Conservation (phyloP, 2,797 vertebrate species). For the Tachyglossus aculeatus region DNA sequence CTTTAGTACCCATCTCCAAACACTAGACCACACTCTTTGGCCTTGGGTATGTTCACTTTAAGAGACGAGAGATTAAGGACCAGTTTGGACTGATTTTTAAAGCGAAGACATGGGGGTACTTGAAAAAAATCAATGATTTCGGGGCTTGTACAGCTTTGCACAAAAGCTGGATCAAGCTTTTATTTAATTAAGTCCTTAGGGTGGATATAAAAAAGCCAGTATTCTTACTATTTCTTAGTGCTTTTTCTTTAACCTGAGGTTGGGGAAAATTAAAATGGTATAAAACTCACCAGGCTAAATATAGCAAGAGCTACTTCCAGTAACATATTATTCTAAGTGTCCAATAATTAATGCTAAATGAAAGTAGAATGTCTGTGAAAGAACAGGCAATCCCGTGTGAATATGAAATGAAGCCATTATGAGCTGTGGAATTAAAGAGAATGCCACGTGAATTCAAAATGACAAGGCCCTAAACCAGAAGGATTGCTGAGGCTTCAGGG, state of each 20-base stretch:
- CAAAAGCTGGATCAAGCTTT: no score
- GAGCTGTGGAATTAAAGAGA: background rate
- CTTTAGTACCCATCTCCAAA: no score
- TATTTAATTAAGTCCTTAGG: no score
- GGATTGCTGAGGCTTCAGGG: background rate
- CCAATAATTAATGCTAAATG: constrained; percentile 30
- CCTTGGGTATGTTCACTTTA: no score
- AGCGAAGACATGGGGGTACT: no score
- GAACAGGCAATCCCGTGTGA: background rate
- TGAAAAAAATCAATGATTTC: no score
- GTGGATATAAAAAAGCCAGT: background rate
- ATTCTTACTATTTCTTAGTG: background rate
- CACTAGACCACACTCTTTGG: no score
- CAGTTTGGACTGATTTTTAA: no score
- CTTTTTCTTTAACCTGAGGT: constrained; percentile 10
- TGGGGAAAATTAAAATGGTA: background rate
- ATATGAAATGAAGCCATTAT: background rate
- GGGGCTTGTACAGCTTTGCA: no score
- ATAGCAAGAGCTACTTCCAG: constrained; percentile 54
- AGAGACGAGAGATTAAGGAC: no score
- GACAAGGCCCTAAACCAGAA: background rate
- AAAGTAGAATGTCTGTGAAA: background rate
- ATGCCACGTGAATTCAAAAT: background rate
- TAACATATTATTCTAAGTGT: constrained; percentile 45
- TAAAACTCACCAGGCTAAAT: constrained; percentile 47